phyloP scores from a whole-genome alignment of 2,797 vertebrate genomes.

The Ceyx erithaca region DNA sequence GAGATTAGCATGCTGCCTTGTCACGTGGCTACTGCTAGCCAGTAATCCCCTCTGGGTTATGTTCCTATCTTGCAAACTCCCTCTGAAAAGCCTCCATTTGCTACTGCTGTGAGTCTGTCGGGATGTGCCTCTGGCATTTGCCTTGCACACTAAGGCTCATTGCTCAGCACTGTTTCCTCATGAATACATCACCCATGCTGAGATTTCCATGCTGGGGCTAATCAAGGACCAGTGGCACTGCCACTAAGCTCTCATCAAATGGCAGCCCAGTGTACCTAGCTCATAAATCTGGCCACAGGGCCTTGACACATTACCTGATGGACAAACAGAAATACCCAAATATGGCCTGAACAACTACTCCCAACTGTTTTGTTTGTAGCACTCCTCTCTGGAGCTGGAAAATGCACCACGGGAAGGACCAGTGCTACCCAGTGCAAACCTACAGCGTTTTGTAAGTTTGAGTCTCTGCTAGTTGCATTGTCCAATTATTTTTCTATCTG shows the following conservation, averaged over 20 bases:
- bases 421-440: not conserved
- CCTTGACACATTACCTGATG: not conserved
- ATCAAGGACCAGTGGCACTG: not conserved
- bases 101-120: not conserved
- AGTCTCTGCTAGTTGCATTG: not conserved
- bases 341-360: not conserved
- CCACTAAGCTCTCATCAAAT: not conserved
- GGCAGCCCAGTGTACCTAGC: not conserved
- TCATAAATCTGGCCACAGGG: not conserved
- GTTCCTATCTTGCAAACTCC: not conserved
- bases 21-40: not conserved
- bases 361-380: not conserved
- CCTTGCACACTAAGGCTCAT: constrained; percentile 4
- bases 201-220: not conserved
- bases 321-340: not conserved
- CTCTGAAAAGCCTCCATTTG: not conserved
- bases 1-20: not conserved
- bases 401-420: not conserved
- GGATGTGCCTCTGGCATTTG: constrained; percentile 5
- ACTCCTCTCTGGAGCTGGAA: not conserved
- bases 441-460: not conserved
- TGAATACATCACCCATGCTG: not conserved
- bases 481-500: not conserved
- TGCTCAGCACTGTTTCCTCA: constrained; percentile 20
- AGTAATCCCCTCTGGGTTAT: not conserved